Conservation (phyloP, 2,797 vertebrate species). For the Phrynocephalus vlangalii region DNA sequence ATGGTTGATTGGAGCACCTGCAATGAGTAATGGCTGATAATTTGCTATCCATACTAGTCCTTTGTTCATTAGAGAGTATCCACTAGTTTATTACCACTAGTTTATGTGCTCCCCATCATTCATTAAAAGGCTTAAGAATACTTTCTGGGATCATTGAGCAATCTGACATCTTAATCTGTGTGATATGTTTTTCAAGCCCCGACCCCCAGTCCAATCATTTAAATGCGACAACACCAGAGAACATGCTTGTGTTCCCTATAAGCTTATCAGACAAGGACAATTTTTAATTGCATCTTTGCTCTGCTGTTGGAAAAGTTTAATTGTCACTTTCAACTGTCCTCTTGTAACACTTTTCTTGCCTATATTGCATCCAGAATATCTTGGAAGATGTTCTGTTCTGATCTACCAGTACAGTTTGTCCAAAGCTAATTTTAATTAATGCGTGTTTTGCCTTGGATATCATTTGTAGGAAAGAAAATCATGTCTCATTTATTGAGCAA, state of each 20-base stretch:
- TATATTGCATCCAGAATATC: background rate
- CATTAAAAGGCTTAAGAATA: background rate
- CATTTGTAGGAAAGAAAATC: background rate
- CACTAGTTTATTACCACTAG: background rate
- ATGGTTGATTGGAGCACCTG: conserved; percentile 20
- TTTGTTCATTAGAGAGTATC: background rate
- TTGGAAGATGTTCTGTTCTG: background rate
- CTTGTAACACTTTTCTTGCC: background rate
- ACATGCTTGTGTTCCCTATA: background rate
- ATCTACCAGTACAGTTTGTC: background rate
- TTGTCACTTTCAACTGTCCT: background rate
- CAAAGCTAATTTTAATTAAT: background rate
- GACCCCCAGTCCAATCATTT: background rate
- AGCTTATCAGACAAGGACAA: background rate
- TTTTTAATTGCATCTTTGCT: background rate
- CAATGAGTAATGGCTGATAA: background rate
- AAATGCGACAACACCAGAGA: background rate
- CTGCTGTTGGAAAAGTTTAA: background rate
- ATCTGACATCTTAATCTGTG: background rate
- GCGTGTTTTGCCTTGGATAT: background rate
- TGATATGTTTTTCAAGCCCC: background rate
- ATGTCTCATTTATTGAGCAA: background rate
- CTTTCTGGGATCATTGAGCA: background rate
- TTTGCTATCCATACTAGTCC: background rate
- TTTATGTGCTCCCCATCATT: background rate